Conservation (phyloP, 2,888 invertebrate species). For the Oscheius myriophilus region DNA sequence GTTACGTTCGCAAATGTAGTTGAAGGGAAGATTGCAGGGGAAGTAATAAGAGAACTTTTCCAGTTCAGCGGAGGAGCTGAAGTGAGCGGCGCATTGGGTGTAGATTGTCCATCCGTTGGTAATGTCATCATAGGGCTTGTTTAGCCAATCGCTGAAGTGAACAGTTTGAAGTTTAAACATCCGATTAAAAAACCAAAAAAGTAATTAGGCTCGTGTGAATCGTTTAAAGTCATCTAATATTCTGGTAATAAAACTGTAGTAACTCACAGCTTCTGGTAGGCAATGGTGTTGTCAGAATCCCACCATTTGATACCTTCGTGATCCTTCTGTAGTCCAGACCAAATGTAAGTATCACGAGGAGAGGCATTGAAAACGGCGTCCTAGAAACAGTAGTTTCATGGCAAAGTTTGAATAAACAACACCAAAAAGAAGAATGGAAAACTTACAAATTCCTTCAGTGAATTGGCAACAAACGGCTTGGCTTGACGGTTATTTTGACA, state of each 20-base stretch:
- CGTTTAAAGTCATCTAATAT: too few species aligned
- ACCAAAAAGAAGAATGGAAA: too few species aligned
- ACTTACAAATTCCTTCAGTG: conserved; percentile 51
- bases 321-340: conserved; percentile 39
- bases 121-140: conserved; percentile 38
- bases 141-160: conserved; percentile 47
- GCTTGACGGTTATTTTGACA: conserved; percentile 41
- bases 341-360: conserved; percentile 32
- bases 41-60: conserved; percentile 41
- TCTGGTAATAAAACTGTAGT: not conserved
- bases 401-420: too few species aligned
- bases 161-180: too few species aligned
- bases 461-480: conserved; percentile 44
- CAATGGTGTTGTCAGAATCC: not conserved
- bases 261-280: conserved; percentile 16
- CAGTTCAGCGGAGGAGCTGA: conserved; percentile 24
- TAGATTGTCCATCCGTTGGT: conserved; percentile 46
- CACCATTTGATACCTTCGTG: not conserved
- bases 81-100: conserved; percentile 50
- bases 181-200: too few species aligned
- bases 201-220: too few species aligned
- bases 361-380: conserved; percentile 6
- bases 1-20: conserved; percentile 51
- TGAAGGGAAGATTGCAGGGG: conserved; percentile 38
- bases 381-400: conserved; percentile 1